Evolutionary conservation across 2,113 vertebrate species (phyloP), one percentile per base, ranked within the genome.

Genomic region (Lagopus muta): DNA sequence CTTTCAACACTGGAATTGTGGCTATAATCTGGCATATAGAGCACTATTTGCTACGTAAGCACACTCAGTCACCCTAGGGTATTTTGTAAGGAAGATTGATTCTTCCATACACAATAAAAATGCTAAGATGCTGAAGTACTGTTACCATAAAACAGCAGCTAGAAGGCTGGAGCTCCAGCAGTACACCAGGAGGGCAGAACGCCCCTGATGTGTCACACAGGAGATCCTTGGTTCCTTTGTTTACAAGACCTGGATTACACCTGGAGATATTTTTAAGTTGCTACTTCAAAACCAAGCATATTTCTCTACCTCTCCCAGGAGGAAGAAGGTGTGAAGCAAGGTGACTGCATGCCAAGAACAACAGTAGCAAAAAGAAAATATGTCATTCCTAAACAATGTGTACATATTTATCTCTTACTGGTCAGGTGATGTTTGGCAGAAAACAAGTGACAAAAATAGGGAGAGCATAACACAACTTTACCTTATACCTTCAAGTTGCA

Each of bases 121-220:
- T 2, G 11, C 43, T 47, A 15, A 4, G 4, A n/a, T 6, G 43
- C 48, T 27, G 55, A 11, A 75, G 67, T 17, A 30, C 22, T 3
- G 14, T 32, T 52, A 24, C 36, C 21, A 18, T 10, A 38, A 55
- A 76, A 20, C 7, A 71, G 62, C 38, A 83, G 30, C 67, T 45
- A 11, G 2, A 32, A 62, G 60, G 70, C 43, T 62, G 82, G 38
- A 72, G 71, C 30, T 83, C 32, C 45, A 40, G 77, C 50, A 34
- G 52, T 0, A 24, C 62, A 55, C 7, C 62, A 20, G 64, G 61
- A 79, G 45, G 42, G 38, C 5, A 38, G 32, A 48, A 22, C 62
- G 14, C 1, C 7, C 7, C 10, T 8, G 3, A 0, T 4, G 0
- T 50, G 52, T 52, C 40, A 32, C 62, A 24, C 10, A 30, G 45